Conservation (phyloP, 2,797 vertebrate species). For the Sebastes glaucus region DNA sequence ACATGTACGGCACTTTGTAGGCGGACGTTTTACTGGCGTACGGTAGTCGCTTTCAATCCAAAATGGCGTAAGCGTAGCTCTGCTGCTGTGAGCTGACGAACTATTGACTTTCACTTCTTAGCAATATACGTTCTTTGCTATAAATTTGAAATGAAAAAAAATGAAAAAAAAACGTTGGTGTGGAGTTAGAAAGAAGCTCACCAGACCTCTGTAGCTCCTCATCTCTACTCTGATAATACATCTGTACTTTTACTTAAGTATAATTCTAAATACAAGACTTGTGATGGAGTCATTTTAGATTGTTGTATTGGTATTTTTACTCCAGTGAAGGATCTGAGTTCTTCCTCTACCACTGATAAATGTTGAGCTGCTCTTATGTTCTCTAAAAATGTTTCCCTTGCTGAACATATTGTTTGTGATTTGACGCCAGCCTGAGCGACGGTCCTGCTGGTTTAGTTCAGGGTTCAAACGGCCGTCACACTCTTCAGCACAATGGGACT, state of each 20-base stretch:
- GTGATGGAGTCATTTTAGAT: neutral
- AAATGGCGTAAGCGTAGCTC: no score
- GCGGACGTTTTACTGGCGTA: no score
- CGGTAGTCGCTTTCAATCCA: no score
- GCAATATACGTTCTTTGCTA: no score
- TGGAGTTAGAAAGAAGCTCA: no score
- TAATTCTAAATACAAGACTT: neutral
- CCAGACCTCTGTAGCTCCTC: no score
- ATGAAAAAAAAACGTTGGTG: no score
- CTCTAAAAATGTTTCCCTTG: neutral
- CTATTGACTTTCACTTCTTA: no score
- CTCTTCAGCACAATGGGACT: conserved; percentile 38
- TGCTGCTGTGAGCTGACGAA: no score
- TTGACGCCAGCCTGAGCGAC: neutral
- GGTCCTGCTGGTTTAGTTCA: conserved; percentile 35
- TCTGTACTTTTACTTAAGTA: neutral
- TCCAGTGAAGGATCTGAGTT: neutral
- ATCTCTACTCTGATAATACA: no score
- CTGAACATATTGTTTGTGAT: neutral
- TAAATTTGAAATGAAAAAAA: no score
- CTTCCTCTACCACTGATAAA: neutral
- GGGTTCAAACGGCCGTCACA: conserved; percentile 45
- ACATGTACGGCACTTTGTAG: no score
- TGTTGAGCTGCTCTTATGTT: neutral
- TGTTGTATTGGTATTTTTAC: neutral